These are phyloP conservation scores for Morbakka virulenta DNA, from an alignment of 30 jellyfish, hydroid and myxozoan genomes.

Conservation along the genomic window DNA sequence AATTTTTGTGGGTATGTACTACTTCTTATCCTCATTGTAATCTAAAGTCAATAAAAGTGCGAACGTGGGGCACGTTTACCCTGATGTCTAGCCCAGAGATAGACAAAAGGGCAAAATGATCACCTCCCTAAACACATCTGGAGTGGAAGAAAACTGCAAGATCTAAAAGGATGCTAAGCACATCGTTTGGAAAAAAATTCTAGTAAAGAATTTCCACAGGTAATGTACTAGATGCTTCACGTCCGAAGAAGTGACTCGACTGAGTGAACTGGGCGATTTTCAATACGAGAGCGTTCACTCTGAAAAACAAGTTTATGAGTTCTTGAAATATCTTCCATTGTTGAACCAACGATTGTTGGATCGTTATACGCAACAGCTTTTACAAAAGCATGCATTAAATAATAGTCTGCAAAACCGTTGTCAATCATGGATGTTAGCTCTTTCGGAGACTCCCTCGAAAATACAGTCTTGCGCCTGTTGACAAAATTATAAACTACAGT, in stretches of 20 bases:
- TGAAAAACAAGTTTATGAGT: constrained; percentile 78
- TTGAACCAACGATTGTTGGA: constrained; percentile 39
- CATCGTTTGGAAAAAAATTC: too few relatives aligned
- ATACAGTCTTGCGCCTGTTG: constrained; percentile 10
- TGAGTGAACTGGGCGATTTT: constrained; percentile 10
- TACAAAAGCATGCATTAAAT: constrained; percentile 81
- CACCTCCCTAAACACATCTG: too few relatives aligned
- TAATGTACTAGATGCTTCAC: too few relatives aligned
- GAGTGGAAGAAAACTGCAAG: too few relatives aligned
- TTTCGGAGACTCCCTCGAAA: constrained; percentile 14
- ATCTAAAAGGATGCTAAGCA: too few relatives aligned
- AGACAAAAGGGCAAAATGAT: too few relatives aligned
- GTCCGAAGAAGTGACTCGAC: not conserved
- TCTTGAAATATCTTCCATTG: constrained; percentile 77
- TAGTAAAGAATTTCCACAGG: too few relatives aligned
- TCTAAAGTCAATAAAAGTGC: too few relatives aligned
- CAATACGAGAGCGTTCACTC: constrained; percentile 72
- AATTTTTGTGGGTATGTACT: too few relatives aligned
- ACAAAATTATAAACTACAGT: constrained; percentile 51
- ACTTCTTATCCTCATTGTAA: too few relatives aligned
- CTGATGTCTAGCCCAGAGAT: too few relatives aligned
- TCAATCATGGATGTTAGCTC: constrained; percentile 68
- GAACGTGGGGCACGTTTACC: too few relatives aligned
- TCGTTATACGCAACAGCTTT: constrained; percentile 73
- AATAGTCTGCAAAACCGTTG: constrained; percentile 88